phyloP scores from a whole-genome alignment of 2,888 invertebrate species.

The Perdita meconis region DNA sequence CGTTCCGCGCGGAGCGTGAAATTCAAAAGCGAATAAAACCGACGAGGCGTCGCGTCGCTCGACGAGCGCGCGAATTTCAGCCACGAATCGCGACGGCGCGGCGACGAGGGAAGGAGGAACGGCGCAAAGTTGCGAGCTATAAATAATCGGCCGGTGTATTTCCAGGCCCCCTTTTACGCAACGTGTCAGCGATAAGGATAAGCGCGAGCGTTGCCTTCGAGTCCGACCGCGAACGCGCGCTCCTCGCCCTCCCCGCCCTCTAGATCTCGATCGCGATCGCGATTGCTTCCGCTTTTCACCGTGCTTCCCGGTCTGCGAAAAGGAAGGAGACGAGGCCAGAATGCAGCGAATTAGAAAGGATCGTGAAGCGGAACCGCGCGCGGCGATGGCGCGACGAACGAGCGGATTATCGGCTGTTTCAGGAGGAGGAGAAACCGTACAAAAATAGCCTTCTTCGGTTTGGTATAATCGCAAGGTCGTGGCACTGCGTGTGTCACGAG shows the following conservation, averaged over 20 bases:
- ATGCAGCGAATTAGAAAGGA: neutral
- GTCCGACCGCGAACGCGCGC: slow-evolving; percentile 29
- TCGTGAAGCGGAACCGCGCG: neutral
- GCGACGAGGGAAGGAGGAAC: slow-evolving; percentile 10
- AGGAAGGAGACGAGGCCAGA: no score
- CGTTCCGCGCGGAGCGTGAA: no score
- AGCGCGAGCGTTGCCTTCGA: slow-evolving; percentile 67
- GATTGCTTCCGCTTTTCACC: neutral
- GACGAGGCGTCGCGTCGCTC: neutral
- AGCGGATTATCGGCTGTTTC: slow-evolving; percentile 45
- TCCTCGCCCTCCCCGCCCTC: neutral
- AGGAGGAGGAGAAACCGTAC: slow-evolving; percentile 43
- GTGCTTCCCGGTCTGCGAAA: neutral
- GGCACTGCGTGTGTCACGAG: slow-evolving; percentile 13
- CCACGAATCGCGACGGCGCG: neutral
- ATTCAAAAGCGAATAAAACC: neutral
- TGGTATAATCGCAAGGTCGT: slow-evolving; percentile 67
- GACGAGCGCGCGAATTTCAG: neutral
- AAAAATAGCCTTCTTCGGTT: slow-evolving; percentile 57
- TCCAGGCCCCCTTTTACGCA: slow-evolving; percentile 74
- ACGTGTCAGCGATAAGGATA: slow-evolving; percentile 73
- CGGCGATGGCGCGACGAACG: neutral
- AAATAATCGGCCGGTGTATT: slow-evolving; percentile 75
- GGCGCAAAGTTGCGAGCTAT: slow-evolving; percentile 55
- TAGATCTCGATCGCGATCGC: neutral